These are phyloP conservation scores for Steinernema khuongi DNA, from an alignment of 1,140 invertebrate genomes.

Conservation along the genomic window DNA sequence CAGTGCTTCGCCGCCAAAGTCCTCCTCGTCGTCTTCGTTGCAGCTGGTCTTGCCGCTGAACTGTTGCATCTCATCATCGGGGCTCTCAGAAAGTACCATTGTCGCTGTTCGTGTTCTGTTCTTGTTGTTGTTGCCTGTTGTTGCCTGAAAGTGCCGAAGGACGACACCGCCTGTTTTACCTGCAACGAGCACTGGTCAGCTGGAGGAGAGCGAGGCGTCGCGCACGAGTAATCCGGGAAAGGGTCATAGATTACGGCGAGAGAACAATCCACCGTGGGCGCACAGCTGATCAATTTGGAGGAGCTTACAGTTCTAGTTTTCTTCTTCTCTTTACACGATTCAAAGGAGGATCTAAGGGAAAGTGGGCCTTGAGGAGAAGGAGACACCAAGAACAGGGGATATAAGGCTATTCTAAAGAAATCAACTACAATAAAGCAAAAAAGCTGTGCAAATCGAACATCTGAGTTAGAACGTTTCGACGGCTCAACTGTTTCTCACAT, in stretches of 20 bases:
- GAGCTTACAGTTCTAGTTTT: too few species aligned
- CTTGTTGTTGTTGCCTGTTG: not conserved
- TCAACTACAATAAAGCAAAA: too few species aligned
- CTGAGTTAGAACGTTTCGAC: too few species aligned
- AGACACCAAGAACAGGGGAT: not conserved
- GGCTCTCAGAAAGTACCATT: conserved; percentile 6
- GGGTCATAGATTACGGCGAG: not conserved
- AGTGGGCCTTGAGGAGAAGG: too few species aligned
- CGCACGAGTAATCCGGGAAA: too few species aligned
- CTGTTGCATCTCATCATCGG: conserved; percentile 6
- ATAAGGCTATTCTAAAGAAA: conserved; percentile 2
- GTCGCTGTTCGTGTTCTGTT: not conserved
- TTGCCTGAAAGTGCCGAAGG: conserved; percentile 1
- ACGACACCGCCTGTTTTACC: conserved; percentile 16
- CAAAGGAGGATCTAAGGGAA: too few species aligned
- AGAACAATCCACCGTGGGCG: not conserved
- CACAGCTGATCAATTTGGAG: too few species aligned
- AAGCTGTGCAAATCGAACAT: not conserved
- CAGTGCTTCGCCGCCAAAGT: not conserved
- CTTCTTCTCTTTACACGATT: too few species aligned
- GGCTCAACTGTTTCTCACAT: too few species aligned
- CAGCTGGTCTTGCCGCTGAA: conserved; percentile 14
- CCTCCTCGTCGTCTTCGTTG: conserved; percentile 8
- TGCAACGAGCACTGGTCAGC: not conserved
- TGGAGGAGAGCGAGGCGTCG: not conserved